Evolutionary conservation across 2,888 invertebrate genomes (phyloP), one percentile per base, ranked within the genome.

Genomic region (Steinernema carpocapsae): DNA sequence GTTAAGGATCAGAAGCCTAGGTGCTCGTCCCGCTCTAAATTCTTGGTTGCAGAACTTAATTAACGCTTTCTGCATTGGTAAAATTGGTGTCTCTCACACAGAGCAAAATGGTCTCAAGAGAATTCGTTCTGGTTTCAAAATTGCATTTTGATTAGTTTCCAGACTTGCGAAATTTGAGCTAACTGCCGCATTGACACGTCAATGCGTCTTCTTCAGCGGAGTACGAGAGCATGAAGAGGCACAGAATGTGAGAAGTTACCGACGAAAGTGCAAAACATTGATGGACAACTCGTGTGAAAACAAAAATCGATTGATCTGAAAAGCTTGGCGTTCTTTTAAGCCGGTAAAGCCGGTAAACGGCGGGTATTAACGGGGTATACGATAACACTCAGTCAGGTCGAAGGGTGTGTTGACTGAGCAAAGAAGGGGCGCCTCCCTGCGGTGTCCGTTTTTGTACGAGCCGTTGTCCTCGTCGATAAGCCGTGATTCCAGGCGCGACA

Each of bases 371-470:
- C 37, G 37, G 10, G 37, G 37, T 37, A 48, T 48, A 48, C 17
- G 48, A 19, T n/a, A 48, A 48, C 48, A 48, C 48, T 48, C 48
- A 48, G 17, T 48, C 48, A 48, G 17, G 14, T 64, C 64, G 32
- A 32, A 64, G 14, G 32, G 14, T 64, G 29, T 32, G 3, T 64
- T 64, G 32, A 2, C 26, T 26, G n/a, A 32, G 64, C 17, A 64
- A 64, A 32, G 64, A 37, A 64, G 29, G 26, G 17, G 32, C 29
- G 32, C 64, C 29, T 12, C 14, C n/a, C n/a, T n/a, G n/a, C 3
- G 64, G 32, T 29, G 29, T 29, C 29, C 64, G 64, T 64, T 64
- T 48, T 64, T 64, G 64, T 64, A 64, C 64, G 64, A 29, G 29
- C 64, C 32, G 32, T 64, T 29, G 64, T 29, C 64, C 64, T 29